Conservation (phyloP, 2,888 invertebrate species). For the Drosophila leonis region DNA sequence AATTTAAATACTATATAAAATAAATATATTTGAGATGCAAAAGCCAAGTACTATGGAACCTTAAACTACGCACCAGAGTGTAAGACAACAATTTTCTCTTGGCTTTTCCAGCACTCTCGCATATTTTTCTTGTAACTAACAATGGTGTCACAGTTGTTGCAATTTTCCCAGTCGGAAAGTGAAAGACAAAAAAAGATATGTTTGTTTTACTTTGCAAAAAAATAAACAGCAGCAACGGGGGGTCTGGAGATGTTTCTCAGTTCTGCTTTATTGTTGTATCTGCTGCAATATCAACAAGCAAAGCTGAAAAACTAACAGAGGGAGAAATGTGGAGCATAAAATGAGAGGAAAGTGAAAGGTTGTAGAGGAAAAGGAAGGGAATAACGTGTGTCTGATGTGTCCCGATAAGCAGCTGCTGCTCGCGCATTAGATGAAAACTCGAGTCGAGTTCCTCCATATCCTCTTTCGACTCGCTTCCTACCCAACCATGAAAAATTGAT, state of each 20-base stretch:
- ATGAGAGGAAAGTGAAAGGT: not conserved
- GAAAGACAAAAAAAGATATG: conserved; percentile 21
- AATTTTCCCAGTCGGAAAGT: conserved; percentile 19
- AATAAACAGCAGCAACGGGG: conserved; percentile 14
- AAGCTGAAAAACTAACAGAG: conserved; percentile 31
- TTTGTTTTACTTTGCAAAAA: conserved; percentile 23
- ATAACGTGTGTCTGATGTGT: conserved; percentile 45
- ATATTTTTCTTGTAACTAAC: conserved; percentile 22
- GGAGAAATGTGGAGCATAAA: conserved; percentile 11
- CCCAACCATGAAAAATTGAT: conserved; percentile 35
- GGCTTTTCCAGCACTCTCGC: not conserved
- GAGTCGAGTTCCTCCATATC: not conserved
- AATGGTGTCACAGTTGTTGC: conserved; percentile 46
- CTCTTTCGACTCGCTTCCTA: too few relatives aligned
- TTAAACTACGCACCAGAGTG: not conserved
- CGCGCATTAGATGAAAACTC: conserved; percentile 34
- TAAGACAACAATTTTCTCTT: not conserved
- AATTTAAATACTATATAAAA: not conserved
- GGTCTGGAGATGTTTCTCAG: conserved; percentile 6
- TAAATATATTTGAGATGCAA: not conserved
- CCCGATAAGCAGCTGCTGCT: conserved; percentile 54
- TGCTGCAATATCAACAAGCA: conserved; percentile 48
- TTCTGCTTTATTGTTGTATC: conserved; percentile 27
- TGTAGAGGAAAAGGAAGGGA: conserved; percentile 9
- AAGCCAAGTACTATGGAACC: too few relatives aligned